Conservation (phyloP, 1,140 invertebrate species). For the Globodera rostochiensis region DNA sequence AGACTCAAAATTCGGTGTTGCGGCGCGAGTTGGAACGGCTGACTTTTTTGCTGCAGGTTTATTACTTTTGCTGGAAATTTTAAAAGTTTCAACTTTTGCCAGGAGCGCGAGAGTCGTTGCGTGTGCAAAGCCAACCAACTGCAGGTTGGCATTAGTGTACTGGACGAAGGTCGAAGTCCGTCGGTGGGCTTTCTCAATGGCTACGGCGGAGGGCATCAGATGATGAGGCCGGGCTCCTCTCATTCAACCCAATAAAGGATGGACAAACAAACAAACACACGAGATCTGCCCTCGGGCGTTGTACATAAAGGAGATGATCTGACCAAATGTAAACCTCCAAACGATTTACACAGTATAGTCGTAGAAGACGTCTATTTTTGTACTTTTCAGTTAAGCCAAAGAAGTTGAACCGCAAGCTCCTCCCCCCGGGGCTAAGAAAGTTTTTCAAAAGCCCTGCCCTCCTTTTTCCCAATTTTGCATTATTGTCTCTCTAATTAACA, state of each 20-base stretch:
- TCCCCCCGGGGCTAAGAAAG: too few species aligned
- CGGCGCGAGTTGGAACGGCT: slow-evolving; percentile 50
- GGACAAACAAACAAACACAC: background rate
- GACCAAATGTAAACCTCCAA: background rate
- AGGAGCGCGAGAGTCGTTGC: slow-evolving; percentile 46
- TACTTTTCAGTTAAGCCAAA: background rate
- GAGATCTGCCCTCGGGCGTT: background rate
- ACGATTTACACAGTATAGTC: background rate
- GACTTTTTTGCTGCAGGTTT: slow-evolving; percentile 42
- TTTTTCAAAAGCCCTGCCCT: too few species aligned
- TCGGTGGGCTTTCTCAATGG: slow-evolving; percentile 22
- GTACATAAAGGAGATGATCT: background rate
- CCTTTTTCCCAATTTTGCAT: too few species aligned
- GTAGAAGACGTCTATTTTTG: background rate
- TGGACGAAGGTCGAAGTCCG: slow-evolving; percentile 21
- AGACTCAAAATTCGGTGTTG: slow-evolving; percentile 55
- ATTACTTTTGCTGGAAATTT: background rate
- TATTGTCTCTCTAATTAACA: background rate
- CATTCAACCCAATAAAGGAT: slow-evolving; percentile 26
- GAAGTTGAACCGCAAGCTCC: background rate
- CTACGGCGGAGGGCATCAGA: background rate
- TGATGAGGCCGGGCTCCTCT: slow-evolving; percentile 19
- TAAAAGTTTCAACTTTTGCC: background rate
- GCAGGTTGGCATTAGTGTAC: slow-evolving; percentile 28
- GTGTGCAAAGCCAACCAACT: slow-evolving; percentile 43